Percentiles rank a stretch among this genome's conserved stretches.
Evolutionary conservation across 2,888 invertebrate species (phyloP).

Genomic region (Dryobotodes eremita): DNA sequence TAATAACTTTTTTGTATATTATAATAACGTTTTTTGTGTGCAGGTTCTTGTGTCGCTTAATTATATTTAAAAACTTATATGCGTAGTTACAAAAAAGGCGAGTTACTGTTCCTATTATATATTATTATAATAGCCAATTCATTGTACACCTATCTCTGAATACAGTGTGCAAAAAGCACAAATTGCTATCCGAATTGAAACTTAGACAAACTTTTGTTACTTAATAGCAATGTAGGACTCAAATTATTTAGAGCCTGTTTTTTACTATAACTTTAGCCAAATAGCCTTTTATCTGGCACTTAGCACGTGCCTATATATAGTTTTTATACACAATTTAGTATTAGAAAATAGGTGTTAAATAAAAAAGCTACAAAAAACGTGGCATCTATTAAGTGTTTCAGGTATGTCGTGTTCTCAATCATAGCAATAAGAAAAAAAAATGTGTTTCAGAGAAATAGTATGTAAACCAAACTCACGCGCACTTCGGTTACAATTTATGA

Average conservation of each 20-base stretch:
- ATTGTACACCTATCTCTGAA: constrained; percentile 40
- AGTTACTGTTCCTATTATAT: constrained; percentile 36
- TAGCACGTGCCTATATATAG: constrained; percentile 44
- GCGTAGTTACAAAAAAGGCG: constrained; percentile 23
- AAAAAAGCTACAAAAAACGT: constrained; percentile 30
- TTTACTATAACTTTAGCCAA: constrained; percentile 35
- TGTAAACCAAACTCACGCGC: background rate
- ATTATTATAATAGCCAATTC: constrained; percentile 41
- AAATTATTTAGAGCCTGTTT: constrained; percentile 39
- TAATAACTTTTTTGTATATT: background rate
- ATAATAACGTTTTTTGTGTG: background rate
- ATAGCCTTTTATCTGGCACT: constrained; percentile 51
- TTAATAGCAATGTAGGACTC: constrained; percentile 43
- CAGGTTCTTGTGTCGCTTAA: background rate
- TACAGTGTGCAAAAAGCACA: constrained; percentile 44
- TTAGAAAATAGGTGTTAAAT: constrained; percentile 29
- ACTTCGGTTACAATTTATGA: background rate
- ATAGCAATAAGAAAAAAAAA: background rate
- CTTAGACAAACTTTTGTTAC: constrained; percentile 49
- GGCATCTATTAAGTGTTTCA: background rate
- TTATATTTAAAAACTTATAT: constrained; percentile 27
- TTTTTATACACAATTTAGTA: constrained; percentile 41
- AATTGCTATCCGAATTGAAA: constrained; percentile 59
- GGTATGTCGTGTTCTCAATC: background rate
- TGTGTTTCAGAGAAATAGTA: background rate